phyloP scores from a whole-genome alignment of 2,797 vertebrate genomes.

The Oreonectes daqikongensis region DNA sequence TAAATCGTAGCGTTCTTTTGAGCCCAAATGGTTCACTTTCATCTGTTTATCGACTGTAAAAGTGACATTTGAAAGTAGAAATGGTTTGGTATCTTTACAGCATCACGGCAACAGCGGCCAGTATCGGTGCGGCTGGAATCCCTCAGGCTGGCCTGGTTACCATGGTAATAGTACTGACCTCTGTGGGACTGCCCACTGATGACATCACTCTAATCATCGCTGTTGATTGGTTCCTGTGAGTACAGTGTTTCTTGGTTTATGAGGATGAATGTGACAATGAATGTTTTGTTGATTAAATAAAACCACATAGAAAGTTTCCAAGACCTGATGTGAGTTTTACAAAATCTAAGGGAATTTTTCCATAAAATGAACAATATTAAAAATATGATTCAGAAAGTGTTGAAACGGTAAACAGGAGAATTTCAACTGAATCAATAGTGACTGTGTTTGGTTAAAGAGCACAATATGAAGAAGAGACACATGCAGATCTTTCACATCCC shows the following conservation, averaged over 20 bases:
- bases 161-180: constrained; percentile 97
- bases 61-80: not conserved
- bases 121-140: constrained; percentile 96
- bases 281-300: too few relatives aligned
- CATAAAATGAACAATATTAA: too few relatives aligned
- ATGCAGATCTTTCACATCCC: constrained; percentile 54
- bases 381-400: too few relatives aligned
- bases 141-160: constrained; percentile 98
- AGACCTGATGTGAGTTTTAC: too few relatives aligned
- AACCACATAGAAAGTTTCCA: too few relatives aligned
- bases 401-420: too few relatives aligned
- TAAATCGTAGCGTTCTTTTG: constrained; percentile 39
- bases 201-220: constrained; percentile 96
- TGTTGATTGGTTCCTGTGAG: constrained; percentile 98
- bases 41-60: not conserved
- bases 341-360: too few relatives aligned
- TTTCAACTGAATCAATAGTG: too few relatives aligned
- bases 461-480: too few relatives aligned
- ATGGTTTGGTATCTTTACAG: constrained; percentile 68
- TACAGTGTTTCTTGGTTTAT: constrained; percentile 59
- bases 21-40: not conserved
- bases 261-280: too few relatives aligned
- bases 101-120: constrained; percentile 96
- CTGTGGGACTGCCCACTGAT: constrained; percentile 94
- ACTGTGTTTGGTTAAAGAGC: too few relatives aligned